Conservation (phyloP, 2,888 invertebrate genomes). For the Hemicrepidius hirtus region DNA sequence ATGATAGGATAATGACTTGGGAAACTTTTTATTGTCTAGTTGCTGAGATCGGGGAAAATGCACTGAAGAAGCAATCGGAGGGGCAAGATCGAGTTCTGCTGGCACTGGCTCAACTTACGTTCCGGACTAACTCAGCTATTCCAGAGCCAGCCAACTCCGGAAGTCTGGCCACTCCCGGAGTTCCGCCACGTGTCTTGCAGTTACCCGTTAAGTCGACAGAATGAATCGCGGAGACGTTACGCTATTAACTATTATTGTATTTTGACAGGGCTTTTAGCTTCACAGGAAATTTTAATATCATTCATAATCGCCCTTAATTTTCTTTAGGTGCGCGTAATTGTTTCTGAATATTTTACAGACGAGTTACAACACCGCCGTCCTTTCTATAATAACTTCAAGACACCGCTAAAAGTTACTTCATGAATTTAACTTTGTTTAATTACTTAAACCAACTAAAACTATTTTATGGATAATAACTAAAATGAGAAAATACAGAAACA, state of each 20-base stretch:
- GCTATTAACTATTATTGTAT: conserved; percentile 52
- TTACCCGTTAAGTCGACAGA: conserved; percentile 42
- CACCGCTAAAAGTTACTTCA: conserved; percentile 3
- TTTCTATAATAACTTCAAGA: conserved; percentile 4
- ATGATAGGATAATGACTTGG: conserved; percentile 57
- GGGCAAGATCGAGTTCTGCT: conserved; percentile 18
- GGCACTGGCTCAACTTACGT: conserved; percentile 34
- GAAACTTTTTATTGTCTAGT: conserved; percentile 53
- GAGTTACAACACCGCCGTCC: conserved; percentile 1
- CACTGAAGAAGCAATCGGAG: conserved; percentile 42
- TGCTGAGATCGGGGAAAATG: conserved; percentile 17
- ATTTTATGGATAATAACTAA: not conserved
- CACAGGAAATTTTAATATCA: conserved; percentile 53
- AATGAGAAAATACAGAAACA: not conserved
- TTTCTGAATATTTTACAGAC: conserved; percentile 44
- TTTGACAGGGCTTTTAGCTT: conserved; percentile 54
- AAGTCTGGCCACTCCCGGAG: conserved; percentile 52
- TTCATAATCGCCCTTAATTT: conserved; percentile 49
- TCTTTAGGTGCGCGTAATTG: conserved; percentile 48
- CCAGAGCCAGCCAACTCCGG: conserved; percentile 45
- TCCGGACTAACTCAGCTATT: conserved; percentile 43
- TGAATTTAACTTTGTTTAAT: conserved; percentile 9
- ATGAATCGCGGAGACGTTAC: conserved; percentile 50
- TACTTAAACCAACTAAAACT: conserved; percentile 1
- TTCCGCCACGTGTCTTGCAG: conserved; percentile 51